Base-by-base conservation (phyloP, 2,888 invertebrate genomes). In the Oligia fasciuncula region DNA sequence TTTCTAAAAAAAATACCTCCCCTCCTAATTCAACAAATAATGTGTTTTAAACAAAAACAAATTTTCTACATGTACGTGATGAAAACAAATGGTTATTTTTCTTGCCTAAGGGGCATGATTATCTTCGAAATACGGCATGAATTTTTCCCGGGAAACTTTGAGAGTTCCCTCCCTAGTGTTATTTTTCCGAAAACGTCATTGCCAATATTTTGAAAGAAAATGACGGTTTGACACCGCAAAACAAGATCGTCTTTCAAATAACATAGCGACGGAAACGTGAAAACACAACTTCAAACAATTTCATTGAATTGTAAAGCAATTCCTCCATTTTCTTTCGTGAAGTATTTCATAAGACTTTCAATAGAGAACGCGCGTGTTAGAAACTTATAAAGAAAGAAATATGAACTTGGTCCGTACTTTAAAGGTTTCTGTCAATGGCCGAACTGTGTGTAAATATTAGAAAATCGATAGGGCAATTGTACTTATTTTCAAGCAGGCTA, bases 341-440 rank as follows among this genome's bases (percentile, higher is more conserved):
- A 54, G 75, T 65, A 65, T 57, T 74, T 68, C 54, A 65, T 73
- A 85, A 60, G 78, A 73, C 78, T 83, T 86, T 76, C 29, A 65
- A 49, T 57, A 11, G 71, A 63, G 57, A 23, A 73, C 57, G 67
- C 71, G 63, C 43, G 63, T 60, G 57, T 79, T 13, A 9, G 54
- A 69, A 63, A 74, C 51, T 69, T 76, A 13, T 74, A 35, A 51
- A n/a, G 49, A 65, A 76, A 65, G 73, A 81, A 85, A 78, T 84
- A 29, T 84, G 68, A 78, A 73, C 78, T 76, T 73, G 63, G 46
- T 67, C 23, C 5, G 4, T 19, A 74, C 77, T 81, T 81, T 13
- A 84, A 85, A 77, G 84, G 85, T 66, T 84, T 84, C 83, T 13
- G 77, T 67, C 81, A 77, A 74, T 68, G 73, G 0, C 63, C 77